Base-by-base conservation (phyloP, 2,113 vertebrate species). In the Sapayoa aenigma region DNA sequence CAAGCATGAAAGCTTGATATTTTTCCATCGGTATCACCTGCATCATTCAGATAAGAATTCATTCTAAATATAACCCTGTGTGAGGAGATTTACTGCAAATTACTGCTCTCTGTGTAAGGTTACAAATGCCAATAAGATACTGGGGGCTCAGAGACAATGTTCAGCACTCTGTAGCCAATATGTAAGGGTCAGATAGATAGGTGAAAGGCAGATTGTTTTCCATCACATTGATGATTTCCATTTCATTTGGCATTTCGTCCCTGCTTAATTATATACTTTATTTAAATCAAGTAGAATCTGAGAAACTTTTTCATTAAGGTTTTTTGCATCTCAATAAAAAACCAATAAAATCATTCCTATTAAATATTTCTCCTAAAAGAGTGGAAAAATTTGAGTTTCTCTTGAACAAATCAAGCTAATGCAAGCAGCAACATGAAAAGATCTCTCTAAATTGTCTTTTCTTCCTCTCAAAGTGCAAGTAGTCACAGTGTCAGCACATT, bases 51-150 rank as follows among this genome's bases (percentile, higher is more conserved):
- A 84, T 87, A 85, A 93, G 35, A 90, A 85, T 39, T 80, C 65
- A 53, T 58, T 92, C 41, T 93, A 76, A 90, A 60, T 77, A 85
- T 52, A 93, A 73, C 14, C 20, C 41, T 85, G 27, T 89, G 41
- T 73, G 69, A 94, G 44, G 37, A 94, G 76, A 95, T 96, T 92
- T 95, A 94, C 78, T 95, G 90, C 95, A 96, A 95, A 92, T 89
- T 84, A 81, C 72, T 78, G 63, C n/a, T 91, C 82, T 79, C 67
- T 95, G 55, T 80, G 94, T 35, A 91, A 84, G 52, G 63, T 91
- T 85, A 58, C 69, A 94, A 96, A 95, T 85, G 77, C 50, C 95
- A 95, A 11, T 74, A 69, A 89, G 83, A 87, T 92, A 67, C 52
- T 19, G 31, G 31, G 46, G 27, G 14, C 30, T 80, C 67, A 87